Conservation (phyloP, 1,140 invertebrate genomes). For the Aporrectodea caliginosa region DNA sequence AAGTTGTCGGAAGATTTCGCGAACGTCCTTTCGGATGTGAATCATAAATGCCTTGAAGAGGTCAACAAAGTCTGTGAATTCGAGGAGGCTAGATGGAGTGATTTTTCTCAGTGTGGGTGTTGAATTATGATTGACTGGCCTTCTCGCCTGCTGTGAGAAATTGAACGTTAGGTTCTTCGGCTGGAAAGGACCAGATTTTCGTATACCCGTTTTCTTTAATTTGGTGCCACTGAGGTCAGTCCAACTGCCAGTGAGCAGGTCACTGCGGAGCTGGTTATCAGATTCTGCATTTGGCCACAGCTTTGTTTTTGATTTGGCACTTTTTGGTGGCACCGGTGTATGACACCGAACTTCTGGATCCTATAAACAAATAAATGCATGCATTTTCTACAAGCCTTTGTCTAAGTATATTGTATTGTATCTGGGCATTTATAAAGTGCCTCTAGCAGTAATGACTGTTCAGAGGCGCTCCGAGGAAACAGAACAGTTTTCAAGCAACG, state of each 20-base stretch:
- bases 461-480: no score
- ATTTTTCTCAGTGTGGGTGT: neutral
- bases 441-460: no score
- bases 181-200: slow-evolving; percentile 27
- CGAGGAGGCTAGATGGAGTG: slow-evolving; percentile 62
- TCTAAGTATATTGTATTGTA: no score
- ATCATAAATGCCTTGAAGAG: slow-evolving; percentile 80
- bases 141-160: slow-evolving; percentile 34
- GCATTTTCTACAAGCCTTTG: no score
- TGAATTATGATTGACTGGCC: neutral
- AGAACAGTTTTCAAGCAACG: no score
- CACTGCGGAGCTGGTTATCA: neutral
- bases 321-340: neutral
- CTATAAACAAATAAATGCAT: no score
- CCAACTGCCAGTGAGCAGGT: neutral
- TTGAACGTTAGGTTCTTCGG: slow-evolving; percentile 44
- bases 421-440: no score
- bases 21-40: slow-evolving; percentile 80
- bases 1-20: slow-evolving; percentile 79
- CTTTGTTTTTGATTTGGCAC: neutral
- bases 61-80: slow-evolving; percentile 86
- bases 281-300: neutral
- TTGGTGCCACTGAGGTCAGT: neutral
- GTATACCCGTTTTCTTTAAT: neutral
- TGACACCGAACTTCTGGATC: neutral